phyloP scores from a whole-genome alignment of 2,113 vertebrate genomes.

The human region DNA sequence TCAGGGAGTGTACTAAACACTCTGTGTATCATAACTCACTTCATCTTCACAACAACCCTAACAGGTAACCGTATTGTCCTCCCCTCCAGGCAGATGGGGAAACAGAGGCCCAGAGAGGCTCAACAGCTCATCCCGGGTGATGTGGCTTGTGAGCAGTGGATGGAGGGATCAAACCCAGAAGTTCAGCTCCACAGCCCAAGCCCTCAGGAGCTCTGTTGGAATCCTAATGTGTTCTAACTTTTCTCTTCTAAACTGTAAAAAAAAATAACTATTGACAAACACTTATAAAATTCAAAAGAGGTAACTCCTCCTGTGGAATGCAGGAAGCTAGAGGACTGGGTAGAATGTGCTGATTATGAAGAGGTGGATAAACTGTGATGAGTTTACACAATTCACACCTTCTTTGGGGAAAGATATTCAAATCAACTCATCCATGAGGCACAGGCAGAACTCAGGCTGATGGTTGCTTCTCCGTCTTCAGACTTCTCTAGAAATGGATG shows the following conservation, averaged over 20 bases:
- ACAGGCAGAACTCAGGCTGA: background rate
- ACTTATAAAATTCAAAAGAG: background rate
- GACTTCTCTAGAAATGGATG: background rate
- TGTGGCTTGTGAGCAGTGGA: background rate
- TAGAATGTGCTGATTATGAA: rapidly evolving
- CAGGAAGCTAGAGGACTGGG: background rate
- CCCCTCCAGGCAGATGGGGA: background rate
- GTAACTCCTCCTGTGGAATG: background rate
- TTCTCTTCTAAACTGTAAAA: background rate
- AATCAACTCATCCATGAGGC: too few relatives aligned
- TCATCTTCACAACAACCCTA: rapidly evolving
- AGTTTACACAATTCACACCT: rapidly evolving
- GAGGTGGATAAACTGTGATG: background rate
- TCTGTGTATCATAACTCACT: rapidly evolving
- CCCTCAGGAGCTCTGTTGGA: rapidly evolving
- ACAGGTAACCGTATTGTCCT: rapidly evolving
- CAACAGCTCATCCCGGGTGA: rapidly evolving
- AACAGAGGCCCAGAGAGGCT: background rate
- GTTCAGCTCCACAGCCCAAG: background rate
- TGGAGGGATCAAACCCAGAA: background rate
- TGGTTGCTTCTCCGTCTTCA: rapidly evolving
- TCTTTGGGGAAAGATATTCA: background rate
- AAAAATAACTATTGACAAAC: background rate
- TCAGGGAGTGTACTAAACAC: background rate
- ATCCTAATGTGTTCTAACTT: background rate